A percentile compares a stretch with the other conserved stretches of the same genome.
phyloP scores from a whole-genome alignment of 2,888 invertebrate genomes.

The Acronicta psi region DNA sequence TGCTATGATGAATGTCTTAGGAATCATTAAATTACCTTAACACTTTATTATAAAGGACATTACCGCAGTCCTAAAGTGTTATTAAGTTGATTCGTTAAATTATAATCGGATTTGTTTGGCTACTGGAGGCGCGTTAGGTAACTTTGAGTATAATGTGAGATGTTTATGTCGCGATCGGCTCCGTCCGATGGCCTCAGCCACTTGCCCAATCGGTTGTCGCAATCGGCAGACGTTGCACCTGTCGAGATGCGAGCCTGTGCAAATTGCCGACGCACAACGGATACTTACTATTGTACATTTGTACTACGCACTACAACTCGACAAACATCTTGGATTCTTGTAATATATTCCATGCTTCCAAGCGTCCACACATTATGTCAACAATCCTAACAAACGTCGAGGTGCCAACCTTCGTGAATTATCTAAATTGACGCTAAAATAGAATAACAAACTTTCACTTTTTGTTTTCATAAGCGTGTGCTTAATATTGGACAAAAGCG shows the following conservation, averaged over 20 bases:
- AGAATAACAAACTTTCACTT: slow-evolving; percentile 70
- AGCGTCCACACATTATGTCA: slow-evolving; percentile 23
- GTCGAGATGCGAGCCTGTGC: slow-evolving; percentile 82
- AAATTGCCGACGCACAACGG: slow-evolving; percentile 74
- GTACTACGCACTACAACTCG: slow-evolving; percentile 54
- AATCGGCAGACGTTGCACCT: slow-evolving; percentile 86
- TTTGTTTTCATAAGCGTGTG: slow-evolving; percentile 59
- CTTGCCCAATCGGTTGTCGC: slow-evolving; percentile 86
- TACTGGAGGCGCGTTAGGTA: slow-evolving; percentile 78
- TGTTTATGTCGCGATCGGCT: slow-evolving; percentile 82
- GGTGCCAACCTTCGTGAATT: slow-evolving; percentile 43
- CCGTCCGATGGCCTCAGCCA: slow-evolving; percentile 82
- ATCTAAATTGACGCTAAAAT: slow-evolving; percentile 58
- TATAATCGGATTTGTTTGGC: slow-evolving; percentile 81
- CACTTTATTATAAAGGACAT: slow-evolving; percentile 29
- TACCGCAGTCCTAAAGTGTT: slow-evolving; percentile 61
- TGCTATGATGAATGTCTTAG: slow-evolving; percentile 61
- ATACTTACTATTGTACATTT: slow-evolving; percentile 65
- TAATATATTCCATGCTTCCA: slow-evolving; percentile 8
- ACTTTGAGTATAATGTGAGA: slow-evolving; percentile 80
- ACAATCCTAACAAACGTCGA: slow-evolving; percentile 29
- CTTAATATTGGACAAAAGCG: slow-evolving; percentile 67
- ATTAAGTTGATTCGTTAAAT: slow-evolving; percentile 71
- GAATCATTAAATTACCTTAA: slow-evolving; percentile 58
- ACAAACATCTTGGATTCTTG: slow-evolving; percentile 28